phyloP scores from a whole-genome alignment of 2,113 vertebrate genomes.

The Synodontis membranacea region DNA sequence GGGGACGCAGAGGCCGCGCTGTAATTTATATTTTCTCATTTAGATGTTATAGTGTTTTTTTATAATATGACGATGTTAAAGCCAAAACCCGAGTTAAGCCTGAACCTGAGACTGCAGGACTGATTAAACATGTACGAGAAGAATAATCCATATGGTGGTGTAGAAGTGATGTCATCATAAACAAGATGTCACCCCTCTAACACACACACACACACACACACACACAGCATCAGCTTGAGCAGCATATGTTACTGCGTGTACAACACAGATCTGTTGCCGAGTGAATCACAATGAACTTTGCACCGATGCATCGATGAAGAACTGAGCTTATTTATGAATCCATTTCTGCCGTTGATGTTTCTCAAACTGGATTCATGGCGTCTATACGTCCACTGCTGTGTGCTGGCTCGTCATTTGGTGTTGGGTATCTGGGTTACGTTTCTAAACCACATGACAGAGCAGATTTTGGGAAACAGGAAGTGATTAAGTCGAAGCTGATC shows the following conservation, averaged over 20 bases:
- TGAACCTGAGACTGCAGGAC: neutral
- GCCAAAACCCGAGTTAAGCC: neutral
- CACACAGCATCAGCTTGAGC: constrained; percentile 10
- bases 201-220: neutral
- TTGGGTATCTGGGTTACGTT: neutral
- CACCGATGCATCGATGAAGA: neutral
- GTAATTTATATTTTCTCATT: neutral
- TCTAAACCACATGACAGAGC: neutral
- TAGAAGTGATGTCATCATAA: constrained; percentile 3
- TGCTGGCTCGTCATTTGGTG: neutral
- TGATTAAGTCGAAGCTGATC: neutral
- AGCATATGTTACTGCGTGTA: constrained; percentile 21
- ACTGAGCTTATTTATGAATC: neutral
- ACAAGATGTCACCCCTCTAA: neutral
- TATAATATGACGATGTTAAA: neutral
- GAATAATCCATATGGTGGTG: constrained; percentile 23
- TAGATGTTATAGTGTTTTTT: neutral
- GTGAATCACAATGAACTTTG: constrained; percentile 16
- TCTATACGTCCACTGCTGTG: too few relatives aligned
- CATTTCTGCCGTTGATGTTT: neutral
- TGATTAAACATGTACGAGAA: constrained; percentile 4
- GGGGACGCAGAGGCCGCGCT: neutral
- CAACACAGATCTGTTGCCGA: neutral
- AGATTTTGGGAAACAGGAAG: neutral
- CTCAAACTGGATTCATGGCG: too few relatives aligned